Base-by-base conservation (phyloP, 2,797 vertebrate genomes). In the Ctenosaura bakeri region DNA sequence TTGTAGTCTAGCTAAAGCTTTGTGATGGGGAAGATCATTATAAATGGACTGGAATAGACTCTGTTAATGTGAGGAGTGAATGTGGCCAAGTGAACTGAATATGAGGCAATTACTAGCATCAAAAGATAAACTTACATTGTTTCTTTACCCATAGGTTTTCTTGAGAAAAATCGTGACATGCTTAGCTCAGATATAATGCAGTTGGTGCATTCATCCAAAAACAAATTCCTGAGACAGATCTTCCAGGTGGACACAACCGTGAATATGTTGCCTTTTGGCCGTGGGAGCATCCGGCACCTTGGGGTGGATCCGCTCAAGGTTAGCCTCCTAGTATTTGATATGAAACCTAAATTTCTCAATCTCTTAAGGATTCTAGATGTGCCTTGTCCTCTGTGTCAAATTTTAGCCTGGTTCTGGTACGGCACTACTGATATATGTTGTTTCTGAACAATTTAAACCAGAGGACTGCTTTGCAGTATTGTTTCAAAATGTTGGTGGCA, bases 141-240 rank as follows among this genome's bases (percentile, higher is more conserved):
- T 73, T 95, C 91, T 86, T 69, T 29, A 91, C 73, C 56, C 79
- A 7, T 26, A 99, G 99, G 98, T 92, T 99, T 99, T 94, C 97
- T 99, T 92, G 99, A 99, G 95, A 99, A 99, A 94, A 99, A 99
- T 93, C 98, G 99, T 38, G 99, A 99, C 20, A 94, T 98, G 4
- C 93, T 99, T 90, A 99, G 98, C 94, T 90, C 96, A 81, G 98
- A 99, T 69, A 95, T 99, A 91, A 97, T 99, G 83, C 95, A 97
- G 79, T 92, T 99, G 94, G 96, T 99, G 94, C 95, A 98, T 90
- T 98, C 97, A 10, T 99, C 99, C 26, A 95, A 95, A 95, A 99
- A 98, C 96, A 98, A 98, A 93, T 98, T 99, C 92, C 97, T 99
- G 91, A 98, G 95, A 89, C 95, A 98, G 90, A 95, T 97, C 66